Conservation (phyloP, 1,140 invertebrate genomes). For the Musca vetustissima region DNA sequence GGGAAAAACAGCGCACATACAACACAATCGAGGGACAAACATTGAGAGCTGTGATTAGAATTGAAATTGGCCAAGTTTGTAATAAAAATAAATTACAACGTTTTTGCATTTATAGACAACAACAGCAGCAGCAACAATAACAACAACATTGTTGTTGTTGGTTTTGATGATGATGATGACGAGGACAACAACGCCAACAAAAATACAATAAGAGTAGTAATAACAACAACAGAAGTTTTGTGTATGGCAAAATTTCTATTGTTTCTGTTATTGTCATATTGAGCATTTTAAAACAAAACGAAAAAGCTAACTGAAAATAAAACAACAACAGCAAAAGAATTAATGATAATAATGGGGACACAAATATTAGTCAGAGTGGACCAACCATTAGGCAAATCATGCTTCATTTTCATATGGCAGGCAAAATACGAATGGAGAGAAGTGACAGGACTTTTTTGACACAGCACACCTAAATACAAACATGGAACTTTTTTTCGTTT, state of each 20-base stretch:
- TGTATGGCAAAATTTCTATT: conserved; percentile 1
- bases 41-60: conserved; percentile 28
- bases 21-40: not conserved
- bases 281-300: too few relatives aligned
- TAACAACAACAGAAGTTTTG: not conserved
- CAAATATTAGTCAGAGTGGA: too few relatives aligned
- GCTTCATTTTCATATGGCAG: too few relatives aligned
- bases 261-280: not conserved
- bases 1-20: not conserved
- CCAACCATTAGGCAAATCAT: too few relatives aligned
- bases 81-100: conserved; percentile 32
- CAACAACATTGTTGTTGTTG: too few relatives aligned
- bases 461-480: too few relatives aligned
- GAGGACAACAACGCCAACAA: too few relatives aligned
- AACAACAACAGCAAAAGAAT: not conserved
- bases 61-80: conserved; percentile 33
- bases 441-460: too few relatives aligned
- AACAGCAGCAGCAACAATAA: not conserved
- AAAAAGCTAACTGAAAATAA: too few relatives aligned
- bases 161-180: too few relatives aligned
- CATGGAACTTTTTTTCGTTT: too few relatives aligned
- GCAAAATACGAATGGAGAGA: too few relatives aligned
- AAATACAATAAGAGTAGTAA: not conserved
- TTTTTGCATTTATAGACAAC: conserved; percentile 15
- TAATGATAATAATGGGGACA: not conserved